Base-by-base conservation (phyloP, 2,888 invertebrate species). In the Sympetrum striolatum region DNA sequence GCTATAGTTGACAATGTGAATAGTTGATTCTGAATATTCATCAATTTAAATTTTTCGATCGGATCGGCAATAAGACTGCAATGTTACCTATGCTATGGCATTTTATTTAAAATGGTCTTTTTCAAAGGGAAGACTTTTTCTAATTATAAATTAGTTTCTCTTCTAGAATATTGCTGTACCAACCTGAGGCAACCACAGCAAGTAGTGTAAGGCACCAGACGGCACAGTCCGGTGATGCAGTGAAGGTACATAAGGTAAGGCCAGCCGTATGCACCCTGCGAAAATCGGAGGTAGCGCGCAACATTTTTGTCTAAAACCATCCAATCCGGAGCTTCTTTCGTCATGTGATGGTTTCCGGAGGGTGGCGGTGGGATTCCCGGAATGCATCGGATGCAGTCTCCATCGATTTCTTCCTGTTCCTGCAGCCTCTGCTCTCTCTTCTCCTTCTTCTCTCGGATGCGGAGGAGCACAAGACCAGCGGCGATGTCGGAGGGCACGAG, bases 231-330 rank as follows among this genome's bases (percentile, higher is more conserved):
- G 0, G 96, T 96, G 91, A 96, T 96, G 91, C 96, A 96, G 93
- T 97, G 96, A 58, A 96, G 95, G 93, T 97, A 97, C 93, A 98
- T 94, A 91, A 97, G 97, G 92, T 97, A 96, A 0, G 98, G 97
- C 98, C 98, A 98, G 0, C 98, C 98, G 93, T 98, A 98, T 12
- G 97, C 96, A 8, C 97, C 97, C 93, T 97, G 96, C 0, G 98
- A 97, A 92, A 97, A 95, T 93, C 96, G 96, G 92, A 98, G 94
- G 93, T 96, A 98, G 93, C 98, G 97, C 90, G 96, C 93, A 3
- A 97, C 97, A 92, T 96, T 95, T 10, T 39, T 12, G 90, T 96
- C 96, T 91, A 97, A 93, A 92, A 96, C 97, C 97, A 98, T 98
- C 98, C 98, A 98, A 1, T 82, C 82, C 25, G 92, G 92, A 44